phyloP scores from a whole-genome alignment of 1,140 invertebrate genomes.

The Cyphomyrmex costatus region DNA sequence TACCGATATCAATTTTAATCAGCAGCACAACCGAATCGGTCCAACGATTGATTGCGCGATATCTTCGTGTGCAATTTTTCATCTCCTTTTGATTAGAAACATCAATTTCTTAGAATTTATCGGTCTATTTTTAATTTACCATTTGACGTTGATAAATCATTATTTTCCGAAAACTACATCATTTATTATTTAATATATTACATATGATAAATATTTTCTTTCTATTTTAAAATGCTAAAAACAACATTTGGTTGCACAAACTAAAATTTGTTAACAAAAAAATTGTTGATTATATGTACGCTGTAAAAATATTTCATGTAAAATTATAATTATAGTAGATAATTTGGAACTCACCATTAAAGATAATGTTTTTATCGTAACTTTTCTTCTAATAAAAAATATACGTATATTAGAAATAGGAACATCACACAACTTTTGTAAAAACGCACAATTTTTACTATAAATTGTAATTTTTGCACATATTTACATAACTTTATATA shows the following conservation, averaged over 20 bases:
- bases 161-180: not conserved
- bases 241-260: not conserved
- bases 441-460: no score
- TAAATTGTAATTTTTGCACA: no score
- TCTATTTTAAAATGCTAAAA: not conserved
- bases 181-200: not conserved
- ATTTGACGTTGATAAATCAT: conserved; percentile 6
- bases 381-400: no score
- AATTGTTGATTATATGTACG: not conserved
- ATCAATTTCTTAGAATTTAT: not conserved
- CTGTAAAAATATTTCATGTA: no score
- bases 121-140: not conserved
- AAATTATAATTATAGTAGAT: no score
- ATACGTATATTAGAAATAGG: no score
- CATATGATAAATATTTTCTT: not conserved
- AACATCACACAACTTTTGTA: no score
- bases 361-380: no score
- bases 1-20: conserved; percentile 33
- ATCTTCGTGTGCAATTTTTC: not conserved
- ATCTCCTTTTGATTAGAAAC: not conserved
- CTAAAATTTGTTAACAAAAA: not conserved
- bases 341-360: no score
- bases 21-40: not conserved
- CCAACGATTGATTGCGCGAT: not conserved
- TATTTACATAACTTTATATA: no score